Conservation (phyloP, 2,113 vertebrate species). For the Chaetops frenatus region DNA sequence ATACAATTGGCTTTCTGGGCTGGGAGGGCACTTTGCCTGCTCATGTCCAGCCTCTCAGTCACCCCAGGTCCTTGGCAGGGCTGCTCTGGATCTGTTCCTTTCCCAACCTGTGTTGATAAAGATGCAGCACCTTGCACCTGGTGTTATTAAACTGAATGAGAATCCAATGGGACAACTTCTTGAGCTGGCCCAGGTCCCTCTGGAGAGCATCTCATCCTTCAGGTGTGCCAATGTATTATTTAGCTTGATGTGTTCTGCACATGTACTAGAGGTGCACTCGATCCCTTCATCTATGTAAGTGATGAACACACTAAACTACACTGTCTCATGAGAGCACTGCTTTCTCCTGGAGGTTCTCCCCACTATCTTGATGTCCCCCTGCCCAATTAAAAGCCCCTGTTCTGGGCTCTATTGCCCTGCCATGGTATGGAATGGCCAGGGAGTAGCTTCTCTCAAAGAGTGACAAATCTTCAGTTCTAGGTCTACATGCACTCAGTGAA, state of each 20-base stretch:
- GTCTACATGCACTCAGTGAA: neutral
- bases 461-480: neutral
- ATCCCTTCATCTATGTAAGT: neutral
- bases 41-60: neutral
- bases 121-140: neutral
- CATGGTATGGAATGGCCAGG: neutral
- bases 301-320: neutral
- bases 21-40: neutral
- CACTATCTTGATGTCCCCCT: neutral
- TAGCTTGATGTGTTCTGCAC: neutral
- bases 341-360: neutral
- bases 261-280: accelerated
- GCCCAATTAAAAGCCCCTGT: neutral
- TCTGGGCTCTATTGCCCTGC: neutral
- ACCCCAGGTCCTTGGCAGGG: neutral
- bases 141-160: neutral
- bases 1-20: neutral
- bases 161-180: neutral
- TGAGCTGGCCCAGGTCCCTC: neutral
- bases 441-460: neutral
- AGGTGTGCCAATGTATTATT: neutral
- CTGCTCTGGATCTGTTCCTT: neutral
- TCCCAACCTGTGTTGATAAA: neutral
- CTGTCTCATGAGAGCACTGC: neutral
- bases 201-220: neutral